phyloP scores from a whole-genome alignment of 2,797 vertebrate species.

The Chaetodon trifasciatus region DNA sequence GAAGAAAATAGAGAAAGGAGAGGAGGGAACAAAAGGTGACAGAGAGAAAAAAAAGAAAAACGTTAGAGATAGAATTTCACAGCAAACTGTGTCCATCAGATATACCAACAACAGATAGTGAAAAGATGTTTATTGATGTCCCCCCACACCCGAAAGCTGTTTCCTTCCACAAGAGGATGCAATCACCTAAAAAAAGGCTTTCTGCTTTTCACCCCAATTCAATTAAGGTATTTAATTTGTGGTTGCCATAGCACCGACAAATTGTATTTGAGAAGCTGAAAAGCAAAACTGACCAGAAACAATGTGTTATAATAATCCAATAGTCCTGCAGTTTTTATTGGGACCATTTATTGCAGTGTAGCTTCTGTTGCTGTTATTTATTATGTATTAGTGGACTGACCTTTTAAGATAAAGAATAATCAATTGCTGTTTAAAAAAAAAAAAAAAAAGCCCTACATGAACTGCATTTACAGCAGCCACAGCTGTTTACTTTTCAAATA shows the following conservation, averaged over 20 bases:
- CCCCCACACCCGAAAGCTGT: neutral
- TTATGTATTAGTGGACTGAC: neutral
- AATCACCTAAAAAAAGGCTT: no score
- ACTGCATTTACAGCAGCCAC: conserved; percentile 1
- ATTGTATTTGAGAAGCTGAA: neutral
- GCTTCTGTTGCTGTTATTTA: neutral
- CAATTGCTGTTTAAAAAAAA: neutral
- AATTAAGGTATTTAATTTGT: neutral
- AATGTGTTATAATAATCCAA: neutral
- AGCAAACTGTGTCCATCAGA: neutral
- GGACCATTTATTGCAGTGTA: neutral
- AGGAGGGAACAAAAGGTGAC: conserved; percentile 20
- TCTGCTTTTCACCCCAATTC: neutral
- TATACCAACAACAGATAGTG: neutral
- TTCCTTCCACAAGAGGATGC: neutral
- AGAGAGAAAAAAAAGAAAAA: conserved; percentile 21
- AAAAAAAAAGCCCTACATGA: neutral
- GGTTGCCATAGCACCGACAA: neutral
- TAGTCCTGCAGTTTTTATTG: neutral
- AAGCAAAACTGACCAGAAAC: neutral
- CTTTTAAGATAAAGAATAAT: conserved; percentile 3
- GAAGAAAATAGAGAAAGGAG: neutral
- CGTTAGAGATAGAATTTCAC: conserved; percentile 28
- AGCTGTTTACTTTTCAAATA: conserved; percentile 29
- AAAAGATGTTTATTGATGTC: neutral